phyloP scores from a whole-genome alignment of 2,888 invertebrate genomes.

The Zootermopsis nevadensis region DNA sequence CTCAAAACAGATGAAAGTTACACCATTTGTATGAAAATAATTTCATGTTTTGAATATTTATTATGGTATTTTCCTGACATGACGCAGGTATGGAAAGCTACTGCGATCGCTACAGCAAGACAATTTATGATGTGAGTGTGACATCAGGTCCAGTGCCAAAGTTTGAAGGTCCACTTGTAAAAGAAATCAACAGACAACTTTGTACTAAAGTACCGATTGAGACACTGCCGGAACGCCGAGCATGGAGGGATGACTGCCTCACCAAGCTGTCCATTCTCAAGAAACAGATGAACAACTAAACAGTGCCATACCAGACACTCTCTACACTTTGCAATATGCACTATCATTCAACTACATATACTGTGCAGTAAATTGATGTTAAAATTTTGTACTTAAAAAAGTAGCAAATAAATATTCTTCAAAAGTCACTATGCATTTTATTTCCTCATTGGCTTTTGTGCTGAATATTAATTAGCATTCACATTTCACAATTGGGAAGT shows the following conservation, averaged over 20 bases:
- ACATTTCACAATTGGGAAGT: too few species aligned
- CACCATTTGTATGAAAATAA: too few species aligned
- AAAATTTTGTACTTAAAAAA: too few species aligned
- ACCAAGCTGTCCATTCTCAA: conserved; percentile 84
- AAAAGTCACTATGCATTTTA: too few species aligned
- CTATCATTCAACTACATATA: too few species aligned
- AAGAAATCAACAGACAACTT: conserved; percentile 77
- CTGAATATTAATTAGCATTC: too few species aligned
- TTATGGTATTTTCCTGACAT: background rate
- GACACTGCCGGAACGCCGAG: conserved; percentile 77
- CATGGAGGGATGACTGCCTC: conserved; percentile 86
- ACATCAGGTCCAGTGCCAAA: conserved; percentile 81
- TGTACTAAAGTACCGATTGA: conserved; percentile 80
- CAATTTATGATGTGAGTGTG: conserved; percentile 73
- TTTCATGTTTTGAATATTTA: too few species aligned
- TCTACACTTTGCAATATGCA: too few species aligned
- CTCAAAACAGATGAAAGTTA: too few species aligned
- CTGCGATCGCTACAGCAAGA: conserved; percentile 70
- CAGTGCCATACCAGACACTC: background rate
- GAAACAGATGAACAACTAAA: conserved; percentile 70
- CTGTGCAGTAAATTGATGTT: too few species aligned
- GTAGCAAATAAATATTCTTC: too few species aligned
- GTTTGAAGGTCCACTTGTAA: conserved; percentile 76
- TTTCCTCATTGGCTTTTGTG: too few species aligned
- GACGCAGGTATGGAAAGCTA: conserved; percentile 70